These are phyloP conservation scores for Neosalanx taihuensis DNA, from an alignment of 2,797 vertebrate species.

Conservation along the genomic window DNA sequence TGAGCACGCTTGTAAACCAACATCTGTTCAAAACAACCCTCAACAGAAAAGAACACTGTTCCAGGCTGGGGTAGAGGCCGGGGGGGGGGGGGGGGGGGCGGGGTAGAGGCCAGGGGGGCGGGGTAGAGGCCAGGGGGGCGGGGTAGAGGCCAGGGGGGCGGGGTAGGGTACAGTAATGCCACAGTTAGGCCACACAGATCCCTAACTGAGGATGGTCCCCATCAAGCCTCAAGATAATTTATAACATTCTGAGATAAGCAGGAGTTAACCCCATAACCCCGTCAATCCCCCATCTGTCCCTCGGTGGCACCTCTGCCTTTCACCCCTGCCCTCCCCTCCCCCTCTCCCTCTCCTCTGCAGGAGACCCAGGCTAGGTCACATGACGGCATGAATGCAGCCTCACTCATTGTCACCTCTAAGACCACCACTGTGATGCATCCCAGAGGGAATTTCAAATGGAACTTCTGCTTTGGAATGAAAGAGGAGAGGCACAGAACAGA, in stretches of 20 bases:
- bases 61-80: conserved; percentile 4
- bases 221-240: no score
- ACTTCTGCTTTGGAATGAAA: background rate
- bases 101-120: conserved; percentile 46
- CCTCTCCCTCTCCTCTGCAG: background rate
- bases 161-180: no score
- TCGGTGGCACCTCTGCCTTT: no score
- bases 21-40: background rate
- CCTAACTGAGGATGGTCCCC: no score
- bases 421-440: background rate
- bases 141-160: conserved; percentile 46
- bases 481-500: conserved; percentile 7
- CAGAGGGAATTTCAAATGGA: background rate
- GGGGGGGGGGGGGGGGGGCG: conserved; percentile 37
- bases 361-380: conserved; percentile 50
- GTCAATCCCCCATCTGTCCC: background rate
- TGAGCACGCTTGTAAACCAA: conserved; percentile 40
- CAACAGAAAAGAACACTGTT: background rate
- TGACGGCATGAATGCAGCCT: conserved; percentile 47
- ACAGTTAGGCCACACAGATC: no score
- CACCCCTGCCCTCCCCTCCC: background rate
- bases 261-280: no score
- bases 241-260: no score
- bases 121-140: conserved; percentile 20
- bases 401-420: background rate